Conservation (phyloP, 92 coral and sea anemone genomes). For the Phenganax stokvisi region DNA sequence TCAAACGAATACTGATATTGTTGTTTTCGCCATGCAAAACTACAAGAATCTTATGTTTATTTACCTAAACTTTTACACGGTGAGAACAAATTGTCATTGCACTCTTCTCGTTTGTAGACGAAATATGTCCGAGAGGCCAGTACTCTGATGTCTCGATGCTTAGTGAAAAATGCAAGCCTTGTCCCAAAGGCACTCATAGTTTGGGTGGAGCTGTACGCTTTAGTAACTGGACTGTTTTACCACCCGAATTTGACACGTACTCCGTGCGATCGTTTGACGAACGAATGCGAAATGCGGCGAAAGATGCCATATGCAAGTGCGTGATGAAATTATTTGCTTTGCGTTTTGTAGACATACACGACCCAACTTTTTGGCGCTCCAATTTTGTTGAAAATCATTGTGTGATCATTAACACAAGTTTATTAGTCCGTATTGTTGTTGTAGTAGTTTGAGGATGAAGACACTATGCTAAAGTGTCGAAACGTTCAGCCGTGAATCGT, state of each 20-base stretch:
- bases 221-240: constrained; percentile 69
- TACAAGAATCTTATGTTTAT: no score
- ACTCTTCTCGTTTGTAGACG: constrained; percentile 37
- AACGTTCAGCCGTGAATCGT: no score
- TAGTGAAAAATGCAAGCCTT: constrained; percentile 69
- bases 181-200: constrained; percentile 85
- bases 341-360: no score
- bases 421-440: no score
- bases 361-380: no score
- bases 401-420: no score
- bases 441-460: no score
- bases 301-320: constrained; percentile 70
- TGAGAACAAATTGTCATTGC: background rate
- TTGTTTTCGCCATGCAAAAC: no score
- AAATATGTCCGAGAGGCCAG: constrained; percentile 71
- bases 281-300: constrained; percentile 42
- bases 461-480: no score
- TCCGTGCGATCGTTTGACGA: constrained; percentile 54
- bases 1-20: no score
- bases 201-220: constrained; percentile 94
- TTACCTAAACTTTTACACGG: background rate
- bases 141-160: constrained; percentile 73
- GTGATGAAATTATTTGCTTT: constrained; percentile 9
- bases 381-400: no score
- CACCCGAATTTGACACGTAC: constrained; percentile 82